phyloP scores from a whole-genome alignment of 2,888 invertebrate species.

The Noctua janthina region DNA sequence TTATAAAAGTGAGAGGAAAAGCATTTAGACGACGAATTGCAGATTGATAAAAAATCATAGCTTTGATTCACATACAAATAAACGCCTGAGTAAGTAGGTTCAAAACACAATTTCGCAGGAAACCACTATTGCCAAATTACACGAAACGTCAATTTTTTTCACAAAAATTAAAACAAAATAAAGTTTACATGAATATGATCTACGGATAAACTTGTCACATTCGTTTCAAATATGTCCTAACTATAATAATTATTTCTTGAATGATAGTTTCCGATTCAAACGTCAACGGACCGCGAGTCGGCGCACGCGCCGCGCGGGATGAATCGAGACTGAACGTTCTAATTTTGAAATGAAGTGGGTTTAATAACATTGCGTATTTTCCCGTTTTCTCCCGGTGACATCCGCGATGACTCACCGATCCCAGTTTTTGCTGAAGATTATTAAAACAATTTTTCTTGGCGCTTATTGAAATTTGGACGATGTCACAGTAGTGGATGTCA shows the following conservation, averaged over 20 bases:
- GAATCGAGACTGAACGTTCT: slow-evolving; percentile 87
- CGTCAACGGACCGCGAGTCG: slow-evolving; percentile 72
- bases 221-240: slow-evolving; percentile 52
- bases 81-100: not conserved
- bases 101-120: slow-evolving; percentile 26
- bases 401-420: slow-evolving; percentile 80
- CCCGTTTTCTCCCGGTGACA: slow-evolving; percentile 84
- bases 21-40: not conserved
- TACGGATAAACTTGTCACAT: slow-evolving; percentile 57
- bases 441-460: slow-evolving; percentile 64
- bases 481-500: slow-evolving; percentile 35
- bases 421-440: slow-evolving; percentile 70
- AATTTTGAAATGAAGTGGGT: slow-evolving; percentile 88
- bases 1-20: not conserved
- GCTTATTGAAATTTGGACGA: slow-evolving; percentile 49
- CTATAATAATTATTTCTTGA: slow-evolving; percentile 58
- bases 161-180: slow-evolving; percentile 11
- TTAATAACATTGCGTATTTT: slow-evolving; percentile 89
- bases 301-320: slow-evolving; percentile 82
- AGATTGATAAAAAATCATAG: slow-evolving; percentile 1
- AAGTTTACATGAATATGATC: slow-evolving; percentile 32
- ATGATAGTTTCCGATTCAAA: slow-evolving; percentile 70
- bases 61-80: slow-evolving; percentile 22
- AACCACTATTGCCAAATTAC: slow-evolving; percentile 29
- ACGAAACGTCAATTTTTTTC: slow-evolving; percentile 20